Percentiles rank a stretch among this genome's conserved stretches.
Evolutionary conservation across 2,797 vertebrate species (phyloP).

Genomic region (Pipistrellus kuhlii): DNA sequence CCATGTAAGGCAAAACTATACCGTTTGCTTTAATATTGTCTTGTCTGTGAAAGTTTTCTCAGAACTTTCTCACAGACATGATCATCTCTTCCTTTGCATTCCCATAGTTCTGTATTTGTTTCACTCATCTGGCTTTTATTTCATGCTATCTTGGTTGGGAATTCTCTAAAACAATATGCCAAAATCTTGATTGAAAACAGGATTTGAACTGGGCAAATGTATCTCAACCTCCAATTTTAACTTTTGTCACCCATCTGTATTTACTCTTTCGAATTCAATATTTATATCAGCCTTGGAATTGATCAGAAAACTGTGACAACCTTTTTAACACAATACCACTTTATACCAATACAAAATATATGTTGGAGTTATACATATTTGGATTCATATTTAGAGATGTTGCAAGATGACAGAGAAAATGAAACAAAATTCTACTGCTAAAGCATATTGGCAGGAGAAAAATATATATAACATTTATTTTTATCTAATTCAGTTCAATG

Average conservation of each 20-base stretch:
- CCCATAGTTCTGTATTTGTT: conserved; percentile 46
- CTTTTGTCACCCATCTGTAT: background rate
- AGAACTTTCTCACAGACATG: conserved; percentile 16
- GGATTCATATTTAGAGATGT: background rate
- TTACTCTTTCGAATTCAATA: background rate
- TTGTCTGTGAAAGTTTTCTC: conserved; percentile 49
- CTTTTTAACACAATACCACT: background rate
- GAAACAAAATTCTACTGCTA: conserved; percentile 34
- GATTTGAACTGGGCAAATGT: conserved; percentile 80
- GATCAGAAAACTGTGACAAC: conserved; percentile 18
- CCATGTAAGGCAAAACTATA: background rate
- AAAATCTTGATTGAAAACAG: conserved; percentile 77
- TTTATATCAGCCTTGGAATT: conserved; percentile 8
- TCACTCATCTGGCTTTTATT: conserved; percentile 70
- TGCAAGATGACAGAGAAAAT: background rate
- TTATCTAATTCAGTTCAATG: background rate
- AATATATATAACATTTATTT: background rate
- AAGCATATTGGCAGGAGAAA: conserved; percentile 5
- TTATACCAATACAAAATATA: background rate
- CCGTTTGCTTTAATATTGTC: background rate
- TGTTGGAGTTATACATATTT: background rate
- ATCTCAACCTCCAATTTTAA: conserved; percentile 79
- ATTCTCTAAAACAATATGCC: conserved; percentile 61
- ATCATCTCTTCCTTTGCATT: conserved; percentile 39
- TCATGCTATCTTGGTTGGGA: conserved; percentile 57